phyloP scores from a whole-genome alignment of 2,888 invertebrate species.

The Yponomeuta evonymella region DNA sequence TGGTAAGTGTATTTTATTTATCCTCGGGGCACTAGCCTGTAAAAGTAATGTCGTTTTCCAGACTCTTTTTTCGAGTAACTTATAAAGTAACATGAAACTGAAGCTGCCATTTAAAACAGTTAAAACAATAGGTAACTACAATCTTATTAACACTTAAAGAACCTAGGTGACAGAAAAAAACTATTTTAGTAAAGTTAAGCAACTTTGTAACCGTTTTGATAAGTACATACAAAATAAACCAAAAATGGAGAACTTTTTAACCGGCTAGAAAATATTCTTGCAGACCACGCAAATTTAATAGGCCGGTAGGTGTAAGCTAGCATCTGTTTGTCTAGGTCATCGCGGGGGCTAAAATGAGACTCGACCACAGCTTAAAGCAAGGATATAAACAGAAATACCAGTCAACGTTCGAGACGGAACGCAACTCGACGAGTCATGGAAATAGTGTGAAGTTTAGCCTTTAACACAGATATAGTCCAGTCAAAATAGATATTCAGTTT shows the following conservation, averaged over 20 bases:
- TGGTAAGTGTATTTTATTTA: slow-evolving; percentile 41
- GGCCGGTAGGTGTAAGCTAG: slow-evolving; percentile 11
- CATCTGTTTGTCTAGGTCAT: slow-evolving; percentile 46
- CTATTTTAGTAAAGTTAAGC: no score
- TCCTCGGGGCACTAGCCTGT: not conserved
- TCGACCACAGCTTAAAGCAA: slow-evolving; percentile 24
- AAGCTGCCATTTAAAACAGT: no score
- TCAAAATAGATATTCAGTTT: no score
- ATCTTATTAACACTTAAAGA: no score
- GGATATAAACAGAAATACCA: not conserved
- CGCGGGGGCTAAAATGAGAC: slow-evolving; percentile 36
- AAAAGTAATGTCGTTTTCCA: not conserved
- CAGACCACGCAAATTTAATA: slow-evolving; percentile 3
- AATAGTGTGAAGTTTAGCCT: no score
- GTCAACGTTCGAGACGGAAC: not conserved
- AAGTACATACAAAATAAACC: no score
- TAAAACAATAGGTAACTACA: no score
- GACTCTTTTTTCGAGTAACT: no score
- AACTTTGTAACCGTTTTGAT: no score
- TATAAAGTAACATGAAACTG: no score
- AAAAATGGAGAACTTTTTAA: not conserved
- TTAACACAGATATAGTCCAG: no score
- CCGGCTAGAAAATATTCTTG: not conserved
- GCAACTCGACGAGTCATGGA: not conserved
- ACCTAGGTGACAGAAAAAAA: no score